Percentiles rank a stretch among this genome's conserved stretches.
Conservation (phyloP, 2,888 invertebrate species). For the Ennomos fuscantarius region DNA sequence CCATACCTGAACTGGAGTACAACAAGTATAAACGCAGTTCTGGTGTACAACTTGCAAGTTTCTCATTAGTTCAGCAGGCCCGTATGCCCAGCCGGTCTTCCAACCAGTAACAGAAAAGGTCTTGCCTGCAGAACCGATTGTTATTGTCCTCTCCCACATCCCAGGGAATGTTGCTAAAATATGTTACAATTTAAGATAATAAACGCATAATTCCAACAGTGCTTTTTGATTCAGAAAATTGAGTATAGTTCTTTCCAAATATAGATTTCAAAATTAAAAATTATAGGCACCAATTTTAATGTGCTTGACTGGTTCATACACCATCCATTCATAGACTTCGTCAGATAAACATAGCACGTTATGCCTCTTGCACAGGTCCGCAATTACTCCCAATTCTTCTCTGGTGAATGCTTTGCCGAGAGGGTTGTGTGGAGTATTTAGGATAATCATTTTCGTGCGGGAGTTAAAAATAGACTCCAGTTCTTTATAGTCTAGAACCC, state of each 20-base stretch:
- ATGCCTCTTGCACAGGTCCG: slow-evolving; percentile 95
- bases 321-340: slow-evolving; percentile 99
- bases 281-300: slow-evolving; percentile 93
- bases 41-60: slow-evolving; percentile 96
- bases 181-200: background rate
- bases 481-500: slow-evolving; percentile 94
- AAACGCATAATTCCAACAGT: too few species aligned
- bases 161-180: slow-evolving; percentile 92
- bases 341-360: slow-evolving; percentile 97
- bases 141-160: slow-evolving; percentile 99
- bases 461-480: slow-evolving; percentile 91
- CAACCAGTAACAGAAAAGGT: slow-evolving; percentile 99
- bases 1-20: slow-evolving; percentile 93
- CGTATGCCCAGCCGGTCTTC: slow-evolving; percentile 99
- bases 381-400: slow-evolving; percentile 90
- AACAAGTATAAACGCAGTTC: slow-evolving; percentile 96
- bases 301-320: slow-evolving; percentile 92
- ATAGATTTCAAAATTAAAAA: too few species aligned
- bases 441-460: slow-evolving; percentile 96
- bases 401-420: slow-evolving; percentile 93
- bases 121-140: slow-evolving; percentile 98
- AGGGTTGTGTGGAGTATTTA: slow-evolving; percentile 99
- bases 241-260: too few species aligned
- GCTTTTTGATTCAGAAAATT: too few species aligned
- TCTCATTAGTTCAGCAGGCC: slow-evolving; percentile 91